phyloP scores from a whole-genome alignment of 1,140 invertebrate genomes.

The Aphelinus certus region DNA sequence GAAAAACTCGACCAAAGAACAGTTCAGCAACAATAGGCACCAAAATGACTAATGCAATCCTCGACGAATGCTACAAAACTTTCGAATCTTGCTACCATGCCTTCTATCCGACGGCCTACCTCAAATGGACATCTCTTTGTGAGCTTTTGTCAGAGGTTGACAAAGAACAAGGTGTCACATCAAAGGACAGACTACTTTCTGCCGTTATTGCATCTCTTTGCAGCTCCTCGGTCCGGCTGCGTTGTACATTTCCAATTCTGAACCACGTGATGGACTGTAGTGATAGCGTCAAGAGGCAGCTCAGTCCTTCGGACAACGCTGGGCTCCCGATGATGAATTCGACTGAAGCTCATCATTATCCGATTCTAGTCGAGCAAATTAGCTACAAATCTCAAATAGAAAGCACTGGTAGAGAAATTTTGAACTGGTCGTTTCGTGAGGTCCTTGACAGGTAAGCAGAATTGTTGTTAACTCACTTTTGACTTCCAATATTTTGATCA shows the following conservation, averaged over 20 bases:
- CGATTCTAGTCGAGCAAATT: conserved; percentile 84
- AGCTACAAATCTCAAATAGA: conserved; percentile 71
- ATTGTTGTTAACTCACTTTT: background rate
- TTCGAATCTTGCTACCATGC: conserved; percentile 94
- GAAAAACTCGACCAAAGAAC: conserved; percentile 26
- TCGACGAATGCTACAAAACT: conserved; percentile 90
- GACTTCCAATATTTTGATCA: too few relatives aligned
- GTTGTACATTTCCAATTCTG: conserved; percentile 80
- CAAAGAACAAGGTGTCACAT: conserved; percentile 66
- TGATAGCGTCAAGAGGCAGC: conserved; percentile 66
- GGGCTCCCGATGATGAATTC: conserved; percentile 77
- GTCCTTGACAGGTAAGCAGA: conserved; percentile 72
- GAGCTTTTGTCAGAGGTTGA: conserved; percentile 83
- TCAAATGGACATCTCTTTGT: conserved; percentile 94
- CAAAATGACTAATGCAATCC: conserved; percentile 74
- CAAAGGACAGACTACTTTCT: conserved; percentile 78
- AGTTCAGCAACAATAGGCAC: conserved; percentile 43
- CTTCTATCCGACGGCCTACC: conserved; percentile 91
- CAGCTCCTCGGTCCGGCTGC: conserved; percentile 79
- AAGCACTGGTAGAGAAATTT: conserved; percentile 56
- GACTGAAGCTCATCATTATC: conserved; percentile 78
- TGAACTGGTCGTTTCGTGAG: conserved; percentile 82
- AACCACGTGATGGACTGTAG: conserved; percentile 67
- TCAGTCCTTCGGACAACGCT: conserved; percentile 77
- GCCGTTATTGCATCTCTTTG: conserved; percentile 85